A percentile compares a stretch with the other conserved stretches of the same genome.
Conservation (phyloP, 2,888 invertebrate species). For the Halictus quadricinctus region DNA sequence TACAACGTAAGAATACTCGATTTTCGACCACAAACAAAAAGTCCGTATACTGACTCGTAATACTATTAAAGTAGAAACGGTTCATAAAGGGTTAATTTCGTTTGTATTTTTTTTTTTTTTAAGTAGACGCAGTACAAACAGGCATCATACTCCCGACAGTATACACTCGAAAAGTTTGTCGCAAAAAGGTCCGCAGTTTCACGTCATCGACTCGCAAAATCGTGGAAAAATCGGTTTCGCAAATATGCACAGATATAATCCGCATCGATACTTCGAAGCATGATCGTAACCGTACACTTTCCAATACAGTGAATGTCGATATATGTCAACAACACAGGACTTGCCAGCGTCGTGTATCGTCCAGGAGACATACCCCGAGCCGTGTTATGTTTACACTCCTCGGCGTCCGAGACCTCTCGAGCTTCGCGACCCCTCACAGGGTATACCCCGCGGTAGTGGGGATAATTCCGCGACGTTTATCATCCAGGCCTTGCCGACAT, state of each 20-base stretch:
- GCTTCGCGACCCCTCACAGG: too few relatives aligned
- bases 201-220: background rate
- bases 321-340: too few relatives aligned
- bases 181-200: constrained; percentile 50
- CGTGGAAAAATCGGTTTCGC: background rate
- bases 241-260: background rate
- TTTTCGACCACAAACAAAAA: background rate
- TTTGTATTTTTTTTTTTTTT: constrained; percentile 17
- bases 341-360: too few relatives aligned
- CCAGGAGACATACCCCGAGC: too few relatives aligned
- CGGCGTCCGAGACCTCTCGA: too few relatives aligned
- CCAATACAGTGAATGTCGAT: too few relatives aligned
- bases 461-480: too few relatives aligned
- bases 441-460: too few relatives aligned
- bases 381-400: too few relatives aligned
- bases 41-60: constrained; percentile 28
- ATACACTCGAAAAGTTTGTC: constrained; percentile 37
- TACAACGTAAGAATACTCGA: constrained; percentile 17
- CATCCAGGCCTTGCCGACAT: too few relatives aligned
- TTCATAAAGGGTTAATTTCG: constrained; percentile 38
- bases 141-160: constrained; percentile 36
- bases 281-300: background rate
- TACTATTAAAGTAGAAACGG: constrained; percentile 7
- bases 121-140: constrained; percentile 40
- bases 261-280: background rate